These are phyloP conservation scores for Coremacera marginata DNA, from an alignment of 2,888 invertebrate genomes.

Conservation along the genomic window DNA sequence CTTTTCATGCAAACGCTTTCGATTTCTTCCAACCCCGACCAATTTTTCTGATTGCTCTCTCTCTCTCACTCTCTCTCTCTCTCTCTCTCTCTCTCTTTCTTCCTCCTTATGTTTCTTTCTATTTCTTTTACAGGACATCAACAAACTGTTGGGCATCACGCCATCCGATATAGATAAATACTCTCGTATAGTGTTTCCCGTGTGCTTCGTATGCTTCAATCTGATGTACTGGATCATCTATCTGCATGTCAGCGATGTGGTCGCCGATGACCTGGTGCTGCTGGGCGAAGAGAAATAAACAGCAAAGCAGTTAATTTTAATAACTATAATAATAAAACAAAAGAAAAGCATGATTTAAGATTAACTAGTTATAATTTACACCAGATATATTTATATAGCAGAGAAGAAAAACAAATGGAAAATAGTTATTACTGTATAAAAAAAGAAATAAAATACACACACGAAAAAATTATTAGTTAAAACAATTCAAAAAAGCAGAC, in stretches of 20 bases:
- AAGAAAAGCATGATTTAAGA: neutral
- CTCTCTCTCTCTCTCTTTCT: slow-evolving; percentile 23
- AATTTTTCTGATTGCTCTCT: slow-evolving; percentile 8
- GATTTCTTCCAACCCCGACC: neutral
- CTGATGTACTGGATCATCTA: slow-evolving; percentile 98
- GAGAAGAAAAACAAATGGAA: slow-evolving; percentile 7
- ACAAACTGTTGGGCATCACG: slow-evolving; percentile 91
- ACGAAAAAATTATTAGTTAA: slow-evolving; percentile 22
- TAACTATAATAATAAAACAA: slow-evolving; percentile 26
- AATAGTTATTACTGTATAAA: slow-evolving; percentile 6
- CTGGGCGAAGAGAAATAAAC: slow-evolving; percentile 78
- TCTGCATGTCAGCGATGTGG: slow-evolving; percentile 94
- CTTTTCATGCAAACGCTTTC: neutral
- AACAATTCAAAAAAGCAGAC: slow-evolving; percentile 17
- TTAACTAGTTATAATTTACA: slow-evolving; percentile 19
- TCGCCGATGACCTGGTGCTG: slow-evolving; percentile 92
- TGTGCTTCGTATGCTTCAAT: slow-evolving; percentile 98
- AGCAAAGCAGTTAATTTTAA: slow-evolving; percentile 14
- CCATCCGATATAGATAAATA: slow-evolving; percentile 99
- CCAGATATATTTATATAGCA: slow-evolving; percentile 21
- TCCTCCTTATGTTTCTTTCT: neutral
- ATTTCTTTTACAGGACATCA: slow-evolving; percentile 75
- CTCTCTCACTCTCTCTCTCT: neutral
- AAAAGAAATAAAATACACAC: slow-evolving; percentile 13
- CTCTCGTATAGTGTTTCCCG: slow-evolving; percentile 97